Percentiles rank a stretch among this genome's conserved stretches.
Conservation (phyloP, 2,113 vertebrate species). For the Coryphaenoides rupestris region DNA sequence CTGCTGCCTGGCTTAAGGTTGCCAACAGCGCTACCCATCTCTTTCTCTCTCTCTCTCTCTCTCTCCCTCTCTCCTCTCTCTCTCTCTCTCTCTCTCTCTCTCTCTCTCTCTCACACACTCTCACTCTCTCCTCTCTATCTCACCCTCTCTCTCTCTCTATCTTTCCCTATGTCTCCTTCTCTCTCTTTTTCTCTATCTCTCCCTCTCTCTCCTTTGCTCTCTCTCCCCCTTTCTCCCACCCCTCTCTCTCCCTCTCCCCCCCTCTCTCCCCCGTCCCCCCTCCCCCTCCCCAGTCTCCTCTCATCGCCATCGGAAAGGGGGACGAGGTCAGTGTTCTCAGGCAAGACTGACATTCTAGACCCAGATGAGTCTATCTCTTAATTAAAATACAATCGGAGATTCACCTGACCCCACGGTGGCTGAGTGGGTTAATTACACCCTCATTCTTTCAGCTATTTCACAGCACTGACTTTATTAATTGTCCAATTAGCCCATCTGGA, state of each 20-base stretch:
- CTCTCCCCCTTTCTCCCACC: no score
- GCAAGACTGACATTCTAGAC: slow-evolving; percentile 70
- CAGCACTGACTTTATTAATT: slow-evolving; percentile 6
- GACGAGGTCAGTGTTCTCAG: slow-evolving; percentile 68
- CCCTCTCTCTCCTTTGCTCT: no score
- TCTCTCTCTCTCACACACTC: no score
- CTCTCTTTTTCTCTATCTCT: no score
- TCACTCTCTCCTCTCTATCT: no score
- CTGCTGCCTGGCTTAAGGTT: not conserved
- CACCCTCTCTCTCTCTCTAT: no score
- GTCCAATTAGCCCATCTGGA: slow-evolving; percentile 34
- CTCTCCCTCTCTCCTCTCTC: no score
- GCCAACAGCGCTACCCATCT: slow-evolving; percentile 17
- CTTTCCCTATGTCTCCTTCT: no score
- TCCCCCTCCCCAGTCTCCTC: not conserved
- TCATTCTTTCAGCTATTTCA: slow-evolving; percentile 37
- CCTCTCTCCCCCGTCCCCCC: not conserved
- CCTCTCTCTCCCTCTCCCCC: no score
- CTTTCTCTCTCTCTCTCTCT: not conserved
- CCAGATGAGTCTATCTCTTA: slow-evolving; percentile 68
- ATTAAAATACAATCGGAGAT: slow-evolving; percentile 71
- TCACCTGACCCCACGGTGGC: slow-evolving; percentile 55
- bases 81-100: no score
- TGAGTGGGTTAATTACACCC: slow-evolving; percentile 44
- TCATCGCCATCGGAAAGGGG: slow-evolving; percentile 19